Evolutionary conservation across 2,888 invertebrate species (phyloP), one percentile per base, ranked within the genome.

Genomic region (Microplitis deprimator): DNA sequence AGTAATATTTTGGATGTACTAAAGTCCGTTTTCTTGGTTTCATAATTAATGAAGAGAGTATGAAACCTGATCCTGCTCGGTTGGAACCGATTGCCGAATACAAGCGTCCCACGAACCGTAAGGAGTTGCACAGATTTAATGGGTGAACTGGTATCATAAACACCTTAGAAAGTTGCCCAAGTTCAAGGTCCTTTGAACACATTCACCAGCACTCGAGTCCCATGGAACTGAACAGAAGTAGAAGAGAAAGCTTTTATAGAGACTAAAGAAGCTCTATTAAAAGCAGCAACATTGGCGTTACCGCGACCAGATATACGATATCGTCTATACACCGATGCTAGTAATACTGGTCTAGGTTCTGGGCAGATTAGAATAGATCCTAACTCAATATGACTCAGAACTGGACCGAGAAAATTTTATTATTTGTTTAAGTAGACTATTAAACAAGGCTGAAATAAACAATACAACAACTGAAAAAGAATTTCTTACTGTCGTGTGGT

Each of bases 121-220:
- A 61, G 13, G 40, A 78, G 62, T 6, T 78, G 6, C 61, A 65
- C 2, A 40, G 76, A 1, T 76, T 76, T 40, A 39, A 17, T 7
- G 75, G 75, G 59, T 59, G 2, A 68, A 68, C 29, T 76, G 73
- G 78, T 73, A 77, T 39, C 76, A 69, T 17, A 72, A 69, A 5
- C 73, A 72, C 16, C 3, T 73, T 6, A 70, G 70, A 17, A 50
- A 70, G 13, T 50, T 0, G 59, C 41, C 1, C 7, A 16, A 4
- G 1, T 73, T 1, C 17, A n/a, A 17, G 65, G 20, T 5, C 65
- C 73, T 3, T 40, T 73, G 6, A 13, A 50, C 13, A 16, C 50
- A 17, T 29, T 73, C 13, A 41, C 65, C 1, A 73, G 50, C 3
- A n/a, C 4, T 13, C 8, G 20, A 10, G 29, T 16, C n/a, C 7